These are phyloP conservation scores for Diabrotica virgifera DNA, from an alignment of 1,140 invertebrate genomes.

Conservation along the genomic window DNA sequence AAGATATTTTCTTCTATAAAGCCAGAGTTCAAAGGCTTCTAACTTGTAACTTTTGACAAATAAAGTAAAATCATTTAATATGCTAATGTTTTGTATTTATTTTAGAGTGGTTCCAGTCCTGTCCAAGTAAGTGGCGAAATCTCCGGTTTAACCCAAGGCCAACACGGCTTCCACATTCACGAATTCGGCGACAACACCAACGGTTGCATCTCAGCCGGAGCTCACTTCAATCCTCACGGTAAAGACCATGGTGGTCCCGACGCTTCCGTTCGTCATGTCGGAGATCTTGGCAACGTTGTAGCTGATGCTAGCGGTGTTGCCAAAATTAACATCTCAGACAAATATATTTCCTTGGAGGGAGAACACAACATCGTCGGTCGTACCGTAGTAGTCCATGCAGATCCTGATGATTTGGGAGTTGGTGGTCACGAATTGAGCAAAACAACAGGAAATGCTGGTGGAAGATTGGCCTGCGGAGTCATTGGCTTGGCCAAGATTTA, in stretches of 20 bases:
- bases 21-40: too few species aligned
- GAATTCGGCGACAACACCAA: constrained; percentile 97
- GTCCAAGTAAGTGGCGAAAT: constrained; percentile 72
- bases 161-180: constrained; percentile 95
- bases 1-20: too few species aligned
- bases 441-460: constrained; percentile 96
- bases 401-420: constrained; percentile 90
- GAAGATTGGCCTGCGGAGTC: constrained; percentile 93
- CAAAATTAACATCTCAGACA: constrained; percentile 75
- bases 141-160: constrained; percentile 63
- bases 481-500: constrained; percentile 71
- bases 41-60: too few species aligned
- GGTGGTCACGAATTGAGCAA: constrained; percentile 92
- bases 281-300: constrained; percentile 89
- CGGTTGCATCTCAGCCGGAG: constrained; percentile 91
- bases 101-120: constrained; percentile 51
- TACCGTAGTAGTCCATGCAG: constrained; percentile 88
- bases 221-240: constrained; percentile 90
- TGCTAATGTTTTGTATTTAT: too few species aligned
- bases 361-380: constrained; percentile 81
- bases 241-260: constrained; percentile 83
- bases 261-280: constrained; percentile 75
- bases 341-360: constrained; percentile 70
- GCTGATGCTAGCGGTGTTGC: constrained; percentile 71
- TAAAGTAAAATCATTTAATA: too few species aligned